These are phyloP conservation scores for Mirounga angustirostris DNA, from an alignment of 2,113 vertebrate species.

Conservation along the genomic window DNA sequence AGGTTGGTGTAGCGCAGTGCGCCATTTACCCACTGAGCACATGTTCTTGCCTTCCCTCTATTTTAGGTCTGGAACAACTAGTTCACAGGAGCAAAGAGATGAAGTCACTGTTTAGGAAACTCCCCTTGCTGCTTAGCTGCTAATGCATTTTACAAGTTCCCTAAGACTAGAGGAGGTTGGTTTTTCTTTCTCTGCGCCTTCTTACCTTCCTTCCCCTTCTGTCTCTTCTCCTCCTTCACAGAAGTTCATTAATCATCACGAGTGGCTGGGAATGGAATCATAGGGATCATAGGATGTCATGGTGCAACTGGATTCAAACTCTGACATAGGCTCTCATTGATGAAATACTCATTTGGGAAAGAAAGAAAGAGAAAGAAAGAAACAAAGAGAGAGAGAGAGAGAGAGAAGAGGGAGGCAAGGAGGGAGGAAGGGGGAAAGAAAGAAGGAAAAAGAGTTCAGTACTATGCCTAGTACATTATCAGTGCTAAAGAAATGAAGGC, in stretches of 20 bases:
- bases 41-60: neutral
- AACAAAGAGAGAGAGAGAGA: too few relatives aligned
- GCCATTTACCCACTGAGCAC: neutral
- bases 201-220: neutral
- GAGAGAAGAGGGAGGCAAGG: too few relatives aligned
- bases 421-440: too few relatives aligned
- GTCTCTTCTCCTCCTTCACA: neutral
- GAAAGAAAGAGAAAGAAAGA: too few relatives aligned
- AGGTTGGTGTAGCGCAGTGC: neutral
- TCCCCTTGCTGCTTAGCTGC: neutral
- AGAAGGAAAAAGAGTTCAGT: neutral
- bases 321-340: neutral
- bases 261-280: neutral
- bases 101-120: constrained; percentile 51
- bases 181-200: neutral
- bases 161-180: neutral
- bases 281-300: neutral
- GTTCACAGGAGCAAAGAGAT: constrained; percentile 42
- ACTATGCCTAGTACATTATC: neutral
- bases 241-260: neutral
- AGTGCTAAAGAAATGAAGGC: neutral
- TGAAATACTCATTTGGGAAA: neutral
- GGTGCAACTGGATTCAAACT: neutral
- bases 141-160: constrained; percentile 55
- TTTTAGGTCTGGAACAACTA: constrained; percentile 59